Base-by-base conservation (phyloP, 1,140 invertebrate species). In the Mercenaria mercenaria region DNA sequence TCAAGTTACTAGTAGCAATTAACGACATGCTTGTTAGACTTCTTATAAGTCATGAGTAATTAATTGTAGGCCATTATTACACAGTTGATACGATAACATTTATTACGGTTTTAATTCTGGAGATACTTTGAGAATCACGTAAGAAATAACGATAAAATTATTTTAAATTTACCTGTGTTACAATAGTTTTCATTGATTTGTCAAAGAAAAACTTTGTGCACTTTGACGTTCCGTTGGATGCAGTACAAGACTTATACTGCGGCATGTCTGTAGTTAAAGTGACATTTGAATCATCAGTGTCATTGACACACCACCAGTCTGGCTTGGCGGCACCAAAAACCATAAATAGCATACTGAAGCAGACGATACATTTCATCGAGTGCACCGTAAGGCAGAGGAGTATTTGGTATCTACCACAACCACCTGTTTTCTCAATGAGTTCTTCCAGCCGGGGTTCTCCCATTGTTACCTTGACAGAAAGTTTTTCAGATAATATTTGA, bases 331-430 rank as follows among this genome's bases (percentile, higher is more conserved):
- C 72, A n/a, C 34, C 84, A 34, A 77, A 87, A 39, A 64, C 56
- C 69, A 87, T 76, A 23, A 64, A 61, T 8, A 77, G 39, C 52
- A 79, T 64, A 32, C 72, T 77, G 56, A 87, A 87, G 37, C 47
- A 52, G 37, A 61, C 26, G 32, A 87, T n/a, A 50, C 2, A 37
- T 87, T 79, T 87, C 50, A 43, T 64, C 26, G 52, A 29, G 32
- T 87, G 72, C 50, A 79, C 74, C 20, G 47, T 64, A 13, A 67
- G 1, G 29, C 29, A 26, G 0, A 79, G 37, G 0, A 79, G 4
- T 8, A 87, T 50, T 26, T 87, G 84, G 26, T 77, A 87, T 47
- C 52, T 39, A 41, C 84, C 84, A 47, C 56, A 87, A 4, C 84
- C 72, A 41, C 84, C 84, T 11, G 74, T 34, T 37, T 87, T 0